A percentile compares a stretch with the other conserved stretches of the same genome.
Conservation (phyloP, 2,797 vertebrate genomes). For the Silurus lanzhouensis region DNA sequence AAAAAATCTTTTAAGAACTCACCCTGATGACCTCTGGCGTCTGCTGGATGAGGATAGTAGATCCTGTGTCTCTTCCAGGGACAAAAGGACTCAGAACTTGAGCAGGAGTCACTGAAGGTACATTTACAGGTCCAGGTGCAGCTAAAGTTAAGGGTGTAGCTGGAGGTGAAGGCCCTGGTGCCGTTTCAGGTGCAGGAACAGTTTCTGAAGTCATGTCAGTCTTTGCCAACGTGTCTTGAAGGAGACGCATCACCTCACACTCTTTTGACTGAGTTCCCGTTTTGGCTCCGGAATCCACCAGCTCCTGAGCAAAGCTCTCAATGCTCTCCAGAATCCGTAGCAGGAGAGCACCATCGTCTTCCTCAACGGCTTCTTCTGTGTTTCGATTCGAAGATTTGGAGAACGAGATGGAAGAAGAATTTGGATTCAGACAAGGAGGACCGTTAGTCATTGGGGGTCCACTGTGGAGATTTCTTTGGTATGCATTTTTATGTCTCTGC, state of each 20-base stretch:
- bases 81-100: slow-evolving; percentile 44
- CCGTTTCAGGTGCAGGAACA: slow-evolving; percentile 41
- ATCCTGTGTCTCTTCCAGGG: slow-evolving; percentile 73
- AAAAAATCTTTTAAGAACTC: slow-evolving; percentile 64
- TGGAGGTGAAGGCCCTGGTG: slow-evolving; percentile 5
- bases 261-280: slow-evolving; percentile 89
- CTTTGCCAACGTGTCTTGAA: slow-evolving; percentile 87
- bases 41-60: slow-evolving; percentile 89
- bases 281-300: slow-evolving; percentile 91
- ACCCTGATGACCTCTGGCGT: slow-evolving; percentile 93
- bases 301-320: slow-evolving; percentile 96
- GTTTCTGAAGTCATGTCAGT: slow-evolving; percentile 33
- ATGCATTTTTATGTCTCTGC: slow-evolving; percentile 63
- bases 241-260: slow-evolving; percentile 94
- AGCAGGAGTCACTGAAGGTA: slow-evolving; percentile 42
- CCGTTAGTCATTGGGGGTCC: slow-evolving; percentile 72
- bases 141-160: slow-evolving; percentile 19
- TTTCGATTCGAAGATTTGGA: slow-evolving; percentile 57
- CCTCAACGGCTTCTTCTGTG: slow-evolving; percentile 70
- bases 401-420: slow-evolving; percentile 65
- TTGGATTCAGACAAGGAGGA: slow-evolving; percentile 53
- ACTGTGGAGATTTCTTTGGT: slow-evolving; percentile 59
- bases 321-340: slow-evolving; percentile 94
- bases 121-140: slow-evolving; percentile 31
- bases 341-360: slow-evolving; percentile 90